These are phyloP conservation scores for Serilophus lunatus DNA, from an alignment of 2,113 vertebrate genomes.

Conservation along the genomic window DNA sequence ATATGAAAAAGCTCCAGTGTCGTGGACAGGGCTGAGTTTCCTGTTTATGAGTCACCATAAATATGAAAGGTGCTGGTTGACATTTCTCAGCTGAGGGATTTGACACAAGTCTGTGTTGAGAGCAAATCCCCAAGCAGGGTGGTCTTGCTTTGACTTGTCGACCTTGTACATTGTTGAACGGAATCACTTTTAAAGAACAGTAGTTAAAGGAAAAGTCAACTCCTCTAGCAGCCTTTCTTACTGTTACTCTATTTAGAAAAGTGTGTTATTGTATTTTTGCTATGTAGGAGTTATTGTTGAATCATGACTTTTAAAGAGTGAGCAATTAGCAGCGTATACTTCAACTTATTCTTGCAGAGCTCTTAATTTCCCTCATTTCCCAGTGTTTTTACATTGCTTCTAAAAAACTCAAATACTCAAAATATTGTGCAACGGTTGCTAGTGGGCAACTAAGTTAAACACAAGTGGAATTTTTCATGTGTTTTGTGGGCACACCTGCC, in stretches of 20 bases:
- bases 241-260: background rate
- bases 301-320: background rate
- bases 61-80: constrained; percentile 85
- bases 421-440: background rate
- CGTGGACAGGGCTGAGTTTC: constrained; percentile 75
- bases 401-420: background rate
- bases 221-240: constrained; percentile 39
- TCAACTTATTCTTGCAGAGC: background rate
- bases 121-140: constrained; percentile 77
- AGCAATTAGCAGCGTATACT: background rate
- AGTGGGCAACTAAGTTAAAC: background rate
- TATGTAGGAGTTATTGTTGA: background rate
- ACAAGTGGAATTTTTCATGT: background rate
- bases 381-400: background rate
- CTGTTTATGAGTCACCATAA: constrained; percentile 86
- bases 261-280: background rate
- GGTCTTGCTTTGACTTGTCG: constrained; percentile 77
- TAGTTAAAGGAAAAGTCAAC: constrained; percentile 71
- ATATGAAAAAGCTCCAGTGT: constrained; percentile 77
- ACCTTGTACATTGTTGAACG: constrained; percentile 73
- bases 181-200: constrained; percentile 79
- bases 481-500: background rate
- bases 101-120: constrained; percentile 65
- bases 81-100: constrained; percentile 83
- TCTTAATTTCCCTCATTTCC: background rate